These are phyloP conservation scores for Sphenopsis melanotis DNA, from an alignment of 2,797 vertebrate genomes.

Conservation along the genomic window DNA sequence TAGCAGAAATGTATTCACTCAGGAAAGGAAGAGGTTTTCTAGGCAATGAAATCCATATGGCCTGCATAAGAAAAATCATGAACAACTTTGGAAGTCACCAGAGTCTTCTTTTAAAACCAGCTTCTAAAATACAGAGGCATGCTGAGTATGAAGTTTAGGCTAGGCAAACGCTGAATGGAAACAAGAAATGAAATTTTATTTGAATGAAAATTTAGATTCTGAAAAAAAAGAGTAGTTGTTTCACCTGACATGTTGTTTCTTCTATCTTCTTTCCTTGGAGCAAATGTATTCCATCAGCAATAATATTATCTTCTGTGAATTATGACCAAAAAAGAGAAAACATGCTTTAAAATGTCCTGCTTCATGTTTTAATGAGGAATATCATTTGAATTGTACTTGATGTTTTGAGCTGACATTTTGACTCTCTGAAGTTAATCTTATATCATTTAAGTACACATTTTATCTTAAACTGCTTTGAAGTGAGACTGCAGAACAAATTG, in stretches of 20 bases:
- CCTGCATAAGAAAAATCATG: slow-evolving; percentile 3
- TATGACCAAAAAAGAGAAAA: slow-evolving; percentile 15
- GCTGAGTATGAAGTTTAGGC: not conserved
- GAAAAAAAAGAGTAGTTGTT: not conserved
- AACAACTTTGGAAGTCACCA: not conserved
- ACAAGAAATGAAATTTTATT: not conserved
- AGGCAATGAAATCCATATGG: not conserved
- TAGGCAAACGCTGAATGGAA: not conserved
- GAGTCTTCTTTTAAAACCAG: not conserved
- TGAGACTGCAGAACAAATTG: not conserved
- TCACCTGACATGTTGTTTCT: slow-evolving; percentile 70
- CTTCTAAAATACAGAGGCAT: not conserved
- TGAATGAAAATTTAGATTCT: not conserved
- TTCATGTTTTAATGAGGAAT: not conserved
- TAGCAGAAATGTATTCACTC: not conserved
- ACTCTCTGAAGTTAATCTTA: not conserved
- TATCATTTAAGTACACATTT: not conserved
- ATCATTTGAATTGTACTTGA: not conserved
- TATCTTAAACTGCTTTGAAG: not conserved
- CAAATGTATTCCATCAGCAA: slow-evolving; percentile 37
- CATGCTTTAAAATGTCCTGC: not conserved
- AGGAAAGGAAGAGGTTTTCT: not conserved
- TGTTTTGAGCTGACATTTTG: not conserved
- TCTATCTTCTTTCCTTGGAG: slow-evolving; percentile 65
- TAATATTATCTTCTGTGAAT: slow-evolving; percentile 64